Base-by-base conservation (phyloP, 2,113 vertebrate genomes). In the Grus americana region DNA sequence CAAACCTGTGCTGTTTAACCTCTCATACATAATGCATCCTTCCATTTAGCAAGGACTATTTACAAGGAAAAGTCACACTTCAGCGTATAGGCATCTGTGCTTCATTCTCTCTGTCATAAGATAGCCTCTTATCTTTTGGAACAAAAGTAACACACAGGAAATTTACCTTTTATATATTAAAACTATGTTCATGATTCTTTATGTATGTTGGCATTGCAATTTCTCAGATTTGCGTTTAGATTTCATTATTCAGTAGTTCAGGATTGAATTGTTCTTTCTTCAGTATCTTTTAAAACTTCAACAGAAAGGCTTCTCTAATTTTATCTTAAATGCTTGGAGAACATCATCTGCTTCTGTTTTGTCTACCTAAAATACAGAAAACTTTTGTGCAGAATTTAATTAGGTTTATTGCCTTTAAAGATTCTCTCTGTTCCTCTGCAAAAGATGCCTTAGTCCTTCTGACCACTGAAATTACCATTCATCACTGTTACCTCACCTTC, bases 1-100 rank as follows among this genome's bases (percentile, higher is more conserved):
- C 8, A 79, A 50, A 67, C 26, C 15, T 34, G 10, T 68, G 30
- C 21, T 2, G 1, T 83, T 94, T 24, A 61, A 81, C 23, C 12
- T 84, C 17, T 76, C 30, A 20, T 86, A 9, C 27, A 4, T 91
- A 73, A 73, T 49, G 50, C 8, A 49, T 73, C 40, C 23, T 83
- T 83, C 21, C 6, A 4, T 61, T 72, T 72, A 68, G 20, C 40
- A 44, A 18, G 26, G 36, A 29, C 42, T 71, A 0, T 90, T 78
- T 94, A 62, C n/a, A 71, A 36, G 66, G 21, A 54, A 22, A 79
- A 42, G 18, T 65, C 46, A 55, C 2, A 2, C 47, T 22, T 54
- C 16, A 59, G 21, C 2, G 5, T 80, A 7, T 57, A 12, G 63
- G 10, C 12, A 23, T 65, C n/a, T 87, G 36, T 0, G 0, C 72